Conservation (phyloP, 1,140 invertebrate genomes). For the Marisa cornuarietis region DNA sequence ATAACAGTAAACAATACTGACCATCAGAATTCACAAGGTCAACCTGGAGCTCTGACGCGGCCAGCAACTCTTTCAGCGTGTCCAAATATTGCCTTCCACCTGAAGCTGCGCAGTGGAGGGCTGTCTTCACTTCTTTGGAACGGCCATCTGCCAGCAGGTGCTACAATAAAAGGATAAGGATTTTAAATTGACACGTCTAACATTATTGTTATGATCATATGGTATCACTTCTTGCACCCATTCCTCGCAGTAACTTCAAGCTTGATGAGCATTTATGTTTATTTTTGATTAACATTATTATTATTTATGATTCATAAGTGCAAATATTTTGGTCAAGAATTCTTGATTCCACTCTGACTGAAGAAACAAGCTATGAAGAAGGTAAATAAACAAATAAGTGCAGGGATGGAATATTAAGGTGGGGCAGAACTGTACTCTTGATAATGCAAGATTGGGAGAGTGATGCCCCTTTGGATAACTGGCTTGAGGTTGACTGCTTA, state of each 20-base stretch:
- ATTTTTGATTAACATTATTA: no score
- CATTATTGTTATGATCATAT: neutral
- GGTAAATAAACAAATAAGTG: no score
- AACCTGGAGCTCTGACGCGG: constrained; percentile 40
- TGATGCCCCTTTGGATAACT: no score
- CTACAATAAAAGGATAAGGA: constrained; percentile 6
- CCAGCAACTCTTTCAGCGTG: constrained; percentile 50
- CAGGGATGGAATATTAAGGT: no score
- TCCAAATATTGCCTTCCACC: constrained; percentile 42
- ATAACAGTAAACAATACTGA: constrained; percentile 26
- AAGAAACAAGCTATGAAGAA: no score
- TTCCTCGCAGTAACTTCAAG: neutral
- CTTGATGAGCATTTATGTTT: neutral
- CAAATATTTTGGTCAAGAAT: no score
- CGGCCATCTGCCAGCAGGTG: constrained; percentile 76
- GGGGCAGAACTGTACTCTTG: no score
- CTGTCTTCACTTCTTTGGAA: constrained; percentile 50
- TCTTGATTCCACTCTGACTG: no score
- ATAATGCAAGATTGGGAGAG: no score
- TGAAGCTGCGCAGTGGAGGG: constrained; percentile 54
- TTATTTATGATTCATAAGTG: no score
- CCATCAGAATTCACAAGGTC: constrained; percentile 57
- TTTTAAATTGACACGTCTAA: neutral
- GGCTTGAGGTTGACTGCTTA: no score
- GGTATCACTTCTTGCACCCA: neutral